Percentiles rank a stretch among this genome's conserved stretches.
phyloP scores from a whole-genome alignment of 2,888 invertebrate species.

The Panzeria rudis region DNA sequence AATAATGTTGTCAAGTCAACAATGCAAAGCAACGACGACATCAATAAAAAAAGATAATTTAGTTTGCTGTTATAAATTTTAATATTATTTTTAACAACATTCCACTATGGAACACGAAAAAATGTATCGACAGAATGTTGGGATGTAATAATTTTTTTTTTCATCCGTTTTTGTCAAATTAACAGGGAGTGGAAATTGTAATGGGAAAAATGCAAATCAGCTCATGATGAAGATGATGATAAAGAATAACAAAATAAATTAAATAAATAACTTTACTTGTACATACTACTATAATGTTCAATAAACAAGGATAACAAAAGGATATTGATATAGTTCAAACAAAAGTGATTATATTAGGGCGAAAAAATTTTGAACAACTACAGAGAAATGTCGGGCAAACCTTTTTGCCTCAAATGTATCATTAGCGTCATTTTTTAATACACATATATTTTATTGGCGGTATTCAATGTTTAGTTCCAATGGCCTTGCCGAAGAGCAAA shows the following conservation, averaged over 20 bases:
- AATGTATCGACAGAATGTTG: constrained; percentile 51
- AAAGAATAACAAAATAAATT: constrained; percentile 61
- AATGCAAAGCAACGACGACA: constrained; percentile 18
- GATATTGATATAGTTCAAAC: constrained; percentile 72
- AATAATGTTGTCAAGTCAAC: constrained; percentile 64
- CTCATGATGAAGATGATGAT: constrained; percentile 68
- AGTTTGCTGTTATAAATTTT: constrained; percentile 43
- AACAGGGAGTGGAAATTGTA: constrained; percentile 67
- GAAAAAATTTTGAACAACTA: not conserved
- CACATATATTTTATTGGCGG: no score
- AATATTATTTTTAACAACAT: constrained; percentile 63
- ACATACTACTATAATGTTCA: constrained; percentile 29
- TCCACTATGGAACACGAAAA: constrained; percentile 57
- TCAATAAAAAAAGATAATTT: constrained; percentile 24
- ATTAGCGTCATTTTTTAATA: not conserved
- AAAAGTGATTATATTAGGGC: not conserved
- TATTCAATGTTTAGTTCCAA: no score
- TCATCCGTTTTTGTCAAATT: constrained; percentile 74
- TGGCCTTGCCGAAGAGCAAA: no score
- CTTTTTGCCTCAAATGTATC: not conserved
- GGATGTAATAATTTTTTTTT: constrained; percentile 31
- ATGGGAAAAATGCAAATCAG: constrained; percentile 80
- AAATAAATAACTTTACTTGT: constrained; percentile 76
- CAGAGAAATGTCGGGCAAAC: not conserved
- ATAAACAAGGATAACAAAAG: constrained; percentile 73